These are phyloP conservation scores for Augiades crinisus DNA, from an alignment of 2,888 invertebrate species.

Conservation along the genomic window DNA sequence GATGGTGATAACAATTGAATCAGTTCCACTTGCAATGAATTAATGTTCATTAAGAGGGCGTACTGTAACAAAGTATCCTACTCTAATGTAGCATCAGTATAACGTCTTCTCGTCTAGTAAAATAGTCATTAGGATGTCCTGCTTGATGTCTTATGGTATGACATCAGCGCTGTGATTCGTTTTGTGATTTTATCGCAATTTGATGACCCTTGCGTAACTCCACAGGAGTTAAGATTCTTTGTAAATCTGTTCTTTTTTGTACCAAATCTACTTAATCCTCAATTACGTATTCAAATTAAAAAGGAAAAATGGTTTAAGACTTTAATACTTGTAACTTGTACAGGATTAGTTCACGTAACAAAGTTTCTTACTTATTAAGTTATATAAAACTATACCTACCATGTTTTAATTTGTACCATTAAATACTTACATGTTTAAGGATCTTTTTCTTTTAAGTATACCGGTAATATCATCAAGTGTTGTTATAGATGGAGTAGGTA, in stretches of 20 bases:
- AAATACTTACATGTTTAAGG: too few relatives aligned
- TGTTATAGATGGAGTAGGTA: too few relatives aligned
- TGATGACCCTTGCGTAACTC: slow-evolving; percentile 37
- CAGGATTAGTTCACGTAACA: too few relatives aligned
- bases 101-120: slow-evolving; percentile 43
- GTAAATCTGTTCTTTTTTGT: too few relatives aligned
- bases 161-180: slow-evolving; percentile 53
- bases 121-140: slow-evolving; percentile 50
- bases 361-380: too few relatives aligned
- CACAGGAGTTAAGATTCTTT: slow-evolving; percentile 1
- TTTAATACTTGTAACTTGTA: too few relatives aligned
- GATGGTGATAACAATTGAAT: slow-evolving; percentile 77
- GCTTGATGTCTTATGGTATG: slow-evolving; percentile 43
- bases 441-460: too few relatives aligned
- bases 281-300: too few relatives aligned
- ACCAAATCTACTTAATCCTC: too few relatives aligned
- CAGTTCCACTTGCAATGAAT: slow-evolving; percentile 79
- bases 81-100: slow-evolving; percentile 22
- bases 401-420: neutral
- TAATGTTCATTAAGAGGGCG: slow-evolving; percentile 67
- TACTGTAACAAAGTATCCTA: slow-evolving; percentile 9
- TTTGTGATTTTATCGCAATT: slow-evolving; percentile 43
- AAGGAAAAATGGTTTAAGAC: too few relatives aligned
- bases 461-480: too few relatives aligned
- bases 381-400: too few relatives aligned